phyloP scores from a whole-genome alignment of 1,140 invertebrate genomes.

The Drosophila saltans region DNA sequence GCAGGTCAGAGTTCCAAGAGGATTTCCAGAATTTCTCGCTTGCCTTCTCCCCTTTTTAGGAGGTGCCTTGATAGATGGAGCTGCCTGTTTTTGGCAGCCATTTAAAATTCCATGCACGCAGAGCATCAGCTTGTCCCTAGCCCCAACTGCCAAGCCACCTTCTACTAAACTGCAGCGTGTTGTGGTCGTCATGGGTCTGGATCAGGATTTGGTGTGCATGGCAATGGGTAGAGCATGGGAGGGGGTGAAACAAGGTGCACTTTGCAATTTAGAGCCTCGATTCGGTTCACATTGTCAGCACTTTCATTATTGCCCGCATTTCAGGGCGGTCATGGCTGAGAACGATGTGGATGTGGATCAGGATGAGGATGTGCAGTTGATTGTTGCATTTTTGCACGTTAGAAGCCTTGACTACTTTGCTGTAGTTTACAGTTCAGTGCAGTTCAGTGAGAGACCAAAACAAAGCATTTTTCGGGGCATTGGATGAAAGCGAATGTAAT shows the following conservation, averaged over 20 bases:
- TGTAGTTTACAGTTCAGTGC: too few relatives aligned
- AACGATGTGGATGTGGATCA: background rate
- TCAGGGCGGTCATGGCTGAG: conserved; percentile 10
- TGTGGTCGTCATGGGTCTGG: conserved; percentile 24
- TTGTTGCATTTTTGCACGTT: conserved; percentile 36
- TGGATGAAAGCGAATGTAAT: conserved; percentile 14
- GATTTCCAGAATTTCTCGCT: background rate
- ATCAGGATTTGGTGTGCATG: background rate
- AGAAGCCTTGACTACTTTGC: background rate
- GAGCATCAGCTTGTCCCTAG: conserved; percentile 22
- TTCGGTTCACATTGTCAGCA: conserved; percentile 61
- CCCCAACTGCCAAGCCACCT: conserved; percentile 22
- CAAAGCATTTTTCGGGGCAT: conserved; percentile 20
- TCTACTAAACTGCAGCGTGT: conserved; percentile 37
- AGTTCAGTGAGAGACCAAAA: conserved; percentile 12
- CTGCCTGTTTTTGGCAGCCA: conserved; percentile 55
- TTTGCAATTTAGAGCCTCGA: conserved; percentile 56
- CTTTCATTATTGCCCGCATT: conserved; percentile 68
- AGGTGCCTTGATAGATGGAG: conserved; percentile 43
- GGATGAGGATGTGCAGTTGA: conserved; percentile 23
- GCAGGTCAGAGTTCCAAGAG: conserved; percentile 33
- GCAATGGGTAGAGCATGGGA: background rate
- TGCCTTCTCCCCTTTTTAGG: background rate
- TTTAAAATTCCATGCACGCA: conserved; percentile 67
- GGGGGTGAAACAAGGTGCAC: conserved; percentile 33